phyloP scores from a whole-genome alignment of 2,113 vertebrate genomes.

The Gila orcuttii region DNA sequence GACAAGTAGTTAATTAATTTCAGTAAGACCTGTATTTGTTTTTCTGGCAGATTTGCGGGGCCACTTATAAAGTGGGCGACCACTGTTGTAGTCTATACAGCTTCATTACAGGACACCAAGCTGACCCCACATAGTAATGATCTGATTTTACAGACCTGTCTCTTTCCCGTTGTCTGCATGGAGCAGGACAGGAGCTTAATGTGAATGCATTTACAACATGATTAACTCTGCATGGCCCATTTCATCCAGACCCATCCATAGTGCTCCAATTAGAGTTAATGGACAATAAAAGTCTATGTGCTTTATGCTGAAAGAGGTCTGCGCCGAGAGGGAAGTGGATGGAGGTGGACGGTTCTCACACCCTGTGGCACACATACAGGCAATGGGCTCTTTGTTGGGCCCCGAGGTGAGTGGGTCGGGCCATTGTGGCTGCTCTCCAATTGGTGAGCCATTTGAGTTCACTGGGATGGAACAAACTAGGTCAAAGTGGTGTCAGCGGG shows the following conservation, averaged over 20 bases:
- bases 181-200: conserved; percentile 44
- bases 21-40: not conserved
- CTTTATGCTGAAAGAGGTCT: conserved; percentile 36
- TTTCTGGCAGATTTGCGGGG: not conserved
- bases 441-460: conserved; percentile 36
- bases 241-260: conserved; percentile 39
- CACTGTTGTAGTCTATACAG: conserved; percentile 11
- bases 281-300: conserved; percentile 57
- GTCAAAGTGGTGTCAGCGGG: conserved; percentile 25
- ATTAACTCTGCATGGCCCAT: conserved; percentile 38
- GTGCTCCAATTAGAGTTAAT: conserved; percentile 58
- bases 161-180: conserved; percentile 25
- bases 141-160: conserved; percentile 44
- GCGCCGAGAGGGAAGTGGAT: conserved; percentile 8
- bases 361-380: conserved; percentile 20
- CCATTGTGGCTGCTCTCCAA: conserved; percentile 40
- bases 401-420: conserved; percentile 31
- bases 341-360: conserved; percentile 37
- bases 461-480: conserved; percentile 48
- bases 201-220: conserved; percentile 46
- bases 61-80: not conserved
- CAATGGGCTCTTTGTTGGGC: conserved; percentile 32
- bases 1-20: not conserved
- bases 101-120: conserved; percentile 33
- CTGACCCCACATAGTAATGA: conserved; percentile 31